Base-by-base conservation (phyloP, 2,888 invertebrate genomes). In the Eupithecia subumbrata region DNA sequence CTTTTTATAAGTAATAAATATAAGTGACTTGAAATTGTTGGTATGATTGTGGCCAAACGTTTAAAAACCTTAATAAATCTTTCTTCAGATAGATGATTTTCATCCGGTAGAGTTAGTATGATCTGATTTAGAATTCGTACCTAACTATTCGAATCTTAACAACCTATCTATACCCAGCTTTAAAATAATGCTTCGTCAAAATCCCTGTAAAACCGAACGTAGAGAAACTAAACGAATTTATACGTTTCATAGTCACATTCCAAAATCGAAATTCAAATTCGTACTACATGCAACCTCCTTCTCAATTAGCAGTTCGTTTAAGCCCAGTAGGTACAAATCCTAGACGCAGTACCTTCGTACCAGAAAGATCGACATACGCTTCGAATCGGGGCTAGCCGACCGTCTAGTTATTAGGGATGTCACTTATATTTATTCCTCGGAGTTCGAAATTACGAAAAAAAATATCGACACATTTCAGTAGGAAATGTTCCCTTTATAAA, bases 371-470 rank as follows among this genome's bases (percentile, higher is more conserved):
- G 86, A 82, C 86, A 85, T 84, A 87, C 83, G 84, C 81, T 78
- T 86, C 87, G 91, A 92, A 92, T 92, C 91, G 92, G 92, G 88
- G 89, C 86, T 89, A 87, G 86, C 84, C 89, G 88, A 85, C 86
- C 86, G 86, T 88, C 92, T 85, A 77, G 72, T 68, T 75, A 72
- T 72, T 72, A 77, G 73, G 52, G 77, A 73, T 73, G 77, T 73
- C 52, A 52, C 52, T 68, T 12, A 43, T 16, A 67, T 34, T 14
- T n/a, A 5, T 30, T 48, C 30, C 64, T 22, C 52, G 52, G 52
- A 68, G 25, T 66, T 43, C 43, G 63, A 22, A 66, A 60, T 43
- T 16, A n/a, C 43, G 3, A 37, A 40, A 18, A 64, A 34, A 64
- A 34, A n/a, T n/a, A 18, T 66, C 1, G 14, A 64, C 4, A 25